Conservation (phyloP, 2,888 invertebrate species). For the Bursaphelenchus okinawaensis region DNA sequence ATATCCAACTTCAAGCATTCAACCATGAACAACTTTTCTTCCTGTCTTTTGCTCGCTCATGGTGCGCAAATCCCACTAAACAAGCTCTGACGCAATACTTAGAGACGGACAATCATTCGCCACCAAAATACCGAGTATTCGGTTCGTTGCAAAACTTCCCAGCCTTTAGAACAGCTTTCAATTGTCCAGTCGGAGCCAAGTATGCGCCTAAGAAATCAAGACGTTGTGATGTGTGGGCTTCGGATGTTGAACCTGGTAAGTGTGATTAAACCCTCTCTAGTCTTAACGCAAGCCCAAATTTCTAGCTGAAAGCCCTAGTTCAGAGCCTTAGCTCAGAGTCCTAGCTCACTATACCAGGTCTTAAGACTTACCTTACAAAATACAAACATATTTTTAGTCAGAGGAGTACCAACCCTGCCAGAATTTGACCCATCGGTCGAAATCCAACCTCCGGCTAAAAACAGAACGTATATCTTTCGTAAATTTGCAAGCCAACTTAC, state of each 20-base stretch:
- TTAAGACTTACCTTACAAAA: too few relatives aligned
- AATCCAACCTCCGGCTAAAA: not conserved
- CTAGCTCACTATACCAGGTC: too few relatives aligned
- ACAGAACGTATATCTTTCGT: not conserved
- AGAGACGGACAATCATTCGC: slow-evolving; percentile 47
- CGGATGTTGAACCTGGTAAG: slow-evolving; percentile 17
- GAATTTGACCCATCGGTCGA: not conserved
- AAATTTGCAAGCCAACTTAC: not conserved
- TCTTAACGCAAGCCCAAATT: too few relatives aligned
- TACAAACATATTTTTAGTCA: not conserved
- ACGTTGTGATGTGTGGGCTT: slow-evolving; percentile 44
- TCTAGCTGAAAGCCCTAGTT: too few relatives aligned
- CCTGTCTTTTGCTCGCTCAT: slow-evolving; percentile 41
- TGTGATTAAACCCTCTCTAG: too few relatives aligned
- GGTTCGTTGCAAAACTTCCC: slow-evolving; percentile 48
- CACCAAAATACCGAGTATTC: slow-evolving; percentile 42
- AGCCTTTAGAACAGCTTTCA: slow-evolving; percentile 48
- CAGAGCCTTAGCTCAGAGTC: too few relatives aligned
- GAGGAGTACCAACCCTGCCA: not conserved
- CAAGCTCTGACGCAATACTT: slow-evolving; percentile 30
- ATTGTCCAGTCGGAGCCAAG: slow-evolving; percentile 35
- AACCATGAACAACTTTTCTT: slow-evolving; percentile 62
- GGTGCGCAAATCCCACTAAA: slow-evolving; percentile 39
- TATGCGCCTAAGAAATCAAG: slow-evolving; percentile 29
- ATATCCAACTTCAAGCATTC: slow-evolving; percentile 66